Base-by-base conservation (phyloP, 1,140 invertebrate genomes). In the Delia radicum region DNA sequence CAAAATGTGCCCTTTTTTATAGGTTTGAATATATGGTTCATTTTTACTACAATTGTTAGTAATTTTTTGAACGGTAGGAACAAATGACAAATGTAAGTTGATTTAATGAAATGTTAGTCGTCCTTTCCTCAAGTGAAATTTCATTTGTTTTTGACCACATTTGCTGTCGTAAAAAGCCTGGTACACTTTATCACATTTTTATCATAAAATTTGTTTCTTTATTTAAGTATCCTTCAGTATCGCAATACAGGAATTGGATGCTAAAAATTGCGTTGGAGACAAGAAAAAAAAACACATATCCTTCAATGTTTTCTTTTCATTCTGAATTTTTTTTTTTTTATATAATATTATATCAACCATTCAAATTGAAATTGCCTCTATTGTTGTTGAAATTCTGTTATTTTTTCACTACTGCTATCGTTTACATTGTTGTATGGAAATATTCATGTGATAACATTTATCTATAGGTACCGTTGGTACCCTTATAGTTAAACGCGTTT, bases 361-460 rank as follows among this genome's bases (percentile, higher is more conserved):
- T 55, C n/a, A 55, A 55, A 55, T 55, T 55, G 48, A 55, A 55
- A 55, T 55, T 55, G 48, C 48, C 48, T 55, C 48, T 55, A 55
- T 55, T 55, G 48, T 55, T 55, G n/a, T 37, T 37, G 33, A 37
- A 18, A 10, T 4, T 55, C 7, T 15, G 24, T 55, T 55, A 18
- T 55, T 21, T 55, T 55, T 18, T 3, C 7, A n/a, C 46, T 48
- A 3, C 46, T 48, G 13, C 6, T 55, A 0, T 55, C 24, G 48
- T 55, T 55, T 15, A 42, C n/a, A 24, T 18, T 21, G n/a, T 55
- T 7, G 46, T 55, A 8, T 48, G n/a, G 31, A 33, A 33, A 33
- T n/a, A n/a, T n/a, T n/a, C n/a, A n/a, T n/a, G n/a, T n/a, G 18
- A 18, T 8, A 55, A 55, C 7, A 55, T 6, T 3, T 21, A 24